Evolutionary conservation across 2,797 vertebrate species (phyloP).

Genomic region (Darevskia nairensis): DNA sequence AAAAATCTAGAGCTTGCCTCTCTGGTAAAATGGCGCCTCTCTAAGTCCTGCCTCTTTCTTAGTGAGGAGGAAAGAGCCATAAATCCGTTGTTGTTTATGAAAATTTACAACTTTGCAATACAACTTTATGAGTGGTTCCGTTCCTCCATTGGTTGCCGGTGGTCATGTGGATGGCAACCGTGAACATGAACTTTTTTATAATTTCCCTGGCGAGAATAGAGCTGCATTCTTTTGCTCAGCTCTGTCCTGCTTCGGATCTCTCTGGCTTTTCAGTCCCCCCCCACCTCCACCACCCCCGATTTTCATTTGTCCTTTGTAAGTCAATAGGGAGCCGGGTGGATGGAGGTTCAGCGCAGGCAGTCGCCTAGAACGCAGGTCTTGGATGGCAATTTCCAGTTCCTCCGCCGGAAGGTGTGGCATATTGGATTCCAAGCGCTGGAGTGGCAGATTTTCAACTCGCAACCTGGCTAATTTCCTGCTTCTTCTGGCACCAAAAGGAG

Average conservation of each 20-base stretch:
- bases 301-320: slow-evolving; percentile 80
- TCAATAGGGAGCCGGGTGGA: slow-evolving; percentile 78
- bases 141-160: slow-evolving; percentile 89
- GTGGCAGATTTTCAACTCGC: slow-evolving; percentile 81
- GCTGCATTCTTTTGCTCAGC: slow-evolving; percentile 91
- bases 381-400: slow-evolving; percentile 72
- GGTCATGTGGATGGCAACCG: slow-evolving; percentile 93
- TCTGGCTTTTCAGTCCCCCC: slow-evolving; percentile 76
- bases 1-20: slow-evolving; percentile 76
- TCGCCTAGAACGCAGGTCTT: slow-evolving; percentile 67
- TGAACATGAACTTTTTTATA: slow-evolving; percentile 99
- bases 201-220: slow-evolving; percentile 97
- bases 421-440: slow-evolving; percentile 77
- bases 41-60: slow-evolving; percentile 88
- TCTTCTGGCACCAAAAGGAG: slow-evolving; percentile 83
- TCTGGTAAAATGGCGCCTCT: slow-evolving; percentile 95
- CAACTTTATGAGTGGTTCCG: slow-evolving; percentile 96
- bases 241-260: slow-evolving; percentile 85
- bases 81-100: slow-evolving; percentile 99
- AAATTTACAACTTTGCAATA: slow-evolving; percentile 99
- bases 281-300: slow-evolving; percentile 31
- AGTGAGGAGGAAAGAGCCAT: slow-evolving; percentile 91
- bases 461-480: slow-evolving; percentile 85
- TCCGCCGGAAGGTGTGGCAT: slow-evolving; percentile 78
- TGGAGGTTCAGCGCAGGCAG: slow-evolving; percentile 68